Percentiles rank a stretch among this genome's conserved stretches.
Evolutionary conservation across 2,888 invertebrate species (phyloP).

Genomic region (Zhengitettix transpicula): DNA sequence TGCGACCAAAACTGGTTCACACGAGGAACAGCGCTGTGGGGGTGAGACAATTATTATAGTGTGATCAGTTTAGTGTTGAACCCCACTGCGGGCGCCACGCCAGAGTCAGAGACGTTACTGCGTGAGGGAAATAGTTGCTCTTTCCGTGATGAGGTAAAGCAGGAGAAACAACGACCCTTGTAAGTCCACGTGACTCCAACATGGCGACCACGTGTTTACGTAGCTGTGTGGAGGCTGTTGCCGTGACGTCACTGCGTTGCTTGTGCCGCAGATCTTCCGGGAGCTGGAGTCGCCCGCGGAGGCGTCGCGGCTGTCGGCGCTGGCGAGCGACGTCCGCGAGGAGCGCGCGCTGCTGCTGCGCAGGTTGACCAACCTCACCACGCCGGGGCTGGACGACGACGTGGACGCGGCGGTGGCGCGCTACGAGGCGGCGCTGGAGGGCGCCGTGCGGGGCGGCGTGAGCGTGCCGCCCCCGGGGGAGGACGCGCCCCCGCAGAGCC

Average conservation of each 20-base stretch:
- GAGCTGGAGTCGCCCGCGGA: constrained; percentile 65
- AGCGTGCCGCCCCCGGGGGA: constrained; percentile 17
- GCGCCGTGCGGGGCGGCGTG: constrained; percentile 54
- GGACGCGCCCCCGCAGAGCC: constrained; percentile 9
- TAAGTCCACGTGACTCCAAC: no score
- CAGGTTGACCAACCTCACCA: constrained; percentile 37
- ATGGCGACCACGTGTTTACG: no score
- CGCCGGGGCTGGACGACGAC: not conserved
- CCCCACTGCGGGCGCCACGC: no score
- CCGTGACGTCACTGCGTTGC: not conserved
- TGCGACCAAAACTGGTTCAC: no score
- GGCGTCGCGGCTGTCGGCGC: constrained; percentile 37
- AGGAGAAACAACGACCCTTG: no score
- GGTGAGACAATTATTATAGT: no score
- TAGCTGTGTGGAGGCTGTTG: no score
- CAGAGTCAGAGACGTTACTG: no score
- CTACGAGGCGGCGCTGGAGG: constrained; percentile 40
- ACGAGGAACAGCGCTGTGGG: no score
- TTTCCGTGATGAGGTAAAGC: no score
- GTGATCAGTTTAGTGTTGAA: no score
- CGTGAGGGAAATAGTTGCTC: no score
- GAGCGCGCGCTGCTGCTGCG: constrained; percentile 41
- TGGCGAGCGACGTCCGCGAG: constrained; percentile 26
- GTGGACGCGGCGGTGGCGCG: constrained; percentile 20
- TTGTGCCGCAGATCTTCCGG: constrained; percentile 43